Conservation (phyloP, 2,797 vertebrate species). For the Neoniphon sammara region DNA sequence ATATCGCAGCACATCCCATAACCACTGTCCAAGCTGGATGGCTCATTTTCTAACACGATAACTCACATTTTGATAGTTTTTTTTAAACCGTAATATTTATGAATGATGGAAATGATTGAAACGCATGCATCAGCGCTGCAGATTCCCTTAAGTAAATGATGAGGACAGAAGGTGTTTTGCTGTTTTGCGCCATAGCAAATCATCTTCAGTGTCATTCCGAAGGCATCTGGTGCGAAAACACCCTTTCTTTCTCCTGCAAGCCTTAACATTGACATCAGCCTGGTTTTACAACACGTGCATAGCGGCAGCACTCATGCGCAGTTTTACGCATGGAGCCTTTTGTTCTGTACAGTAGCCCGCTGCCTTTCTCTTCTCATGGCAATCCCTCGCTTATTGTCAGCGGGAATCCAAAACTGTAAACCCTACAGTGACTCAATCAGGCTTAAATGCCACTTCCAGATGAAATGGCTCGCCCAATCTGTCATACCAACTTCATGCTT, state of each 20-base stretch:
- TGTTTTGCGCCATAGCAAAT: background rate
- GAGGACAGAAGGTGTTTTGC: background rate
- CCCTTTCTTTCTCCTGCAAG: background rate
- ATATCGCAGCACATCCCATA: background rate
- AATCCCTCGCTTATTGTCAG: constrained; percentile 38
- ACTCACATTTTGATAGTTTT: too few relatives aligned
- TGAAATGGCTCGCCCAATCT: constrained; percentile 12
- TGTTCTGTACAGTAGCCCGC: constrained; percentile 71
- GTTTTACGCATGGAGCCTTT: constrained; percentile 65
- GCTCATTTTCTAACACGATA: background rate
- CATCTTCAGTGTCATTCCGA: background rate
- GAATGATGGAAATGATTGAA: too few relatives aligned
- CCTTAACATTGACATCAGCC: constrained; percentile 36
- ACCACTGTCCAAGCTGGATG: constrained; percentile 8
- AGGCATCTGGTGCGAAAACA: background rate
- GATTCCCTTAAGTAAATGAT: too few relatives aligned
- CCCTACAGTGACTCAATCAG: constrained; percentile 61
- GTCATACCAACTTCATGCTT: background rate
- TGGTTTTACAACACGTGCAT: constrained; percentile 56
- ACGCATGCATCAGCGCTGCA: background rate
- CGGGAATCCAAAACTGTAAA: constrained; percentile 39
- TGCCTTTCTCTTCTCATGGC: constrained; percentile 35
- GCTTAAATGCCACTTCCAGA: constrained; percentile 44
- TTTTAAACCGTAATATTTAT: too few relatives aligned
- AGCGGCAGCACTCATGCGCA: constrained; percentile 63